Evolutionary conservation across 2,888 invertebrate genomes (phyloP).

Genomic region (Sphaerolaimus hirsutus): DNA sequence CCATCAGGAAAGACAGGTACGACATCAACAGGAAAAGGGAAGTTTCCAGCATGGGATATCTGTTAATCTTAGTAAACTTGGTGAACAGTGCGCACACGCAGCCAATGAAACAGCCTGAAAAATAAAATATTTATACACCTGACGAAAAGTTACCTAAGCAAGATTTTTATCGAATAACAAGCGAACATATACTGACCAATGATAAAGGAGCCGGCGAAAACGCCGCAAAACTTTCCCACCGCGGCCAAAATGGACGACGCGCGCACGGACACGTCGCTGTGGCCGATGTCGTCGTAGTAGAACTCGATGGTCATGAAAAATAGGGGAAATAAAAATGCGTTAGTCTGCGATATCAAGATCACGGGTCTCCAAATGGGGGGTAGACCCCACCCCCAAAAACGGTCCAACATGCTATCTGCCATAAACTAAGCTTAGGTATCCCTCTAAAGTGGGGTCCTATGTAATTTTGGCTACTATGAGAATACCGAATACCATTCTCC

Average conservation of each 20-base stretch:
- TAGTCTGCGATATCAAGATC: too few species aligned
- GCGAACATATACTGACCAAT: neutral
- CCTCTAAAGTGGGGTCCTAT: too few species aligned
- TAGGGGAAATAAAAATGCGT: neutral
- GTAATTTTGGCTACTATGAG: too few species aligned
- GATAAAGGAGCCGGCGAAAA: conserved; percentile 59
- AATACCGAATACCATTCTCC: too few species aligned
- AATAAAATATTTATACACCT: neutral
- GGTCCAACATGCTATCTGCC: too few species aligned
- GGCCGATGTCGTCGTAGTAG: too few species aligned
- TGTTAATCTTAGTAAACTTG: conserved; percentile 34
- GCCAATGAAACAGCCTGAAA: conserved; percentile 34
- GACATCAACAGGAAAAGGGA: conserved; percentile 91
- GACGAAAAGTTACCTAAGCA: neutral
- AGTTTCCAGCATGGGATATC: conserved; percentile 79
- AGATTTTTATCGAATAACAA: neutral
- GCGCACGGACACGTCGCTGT: too few species aligned
- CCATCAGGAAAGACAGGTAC: conserved; percentile 81
- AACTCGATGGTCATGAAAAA: neutral
- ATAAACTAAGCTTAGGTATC: too few species aligned
- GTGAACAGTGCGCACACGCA: conserved; percentile 64
- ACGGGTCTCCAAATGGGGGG: too few species aligned
- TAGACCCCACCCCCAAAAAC: too few species aligned
- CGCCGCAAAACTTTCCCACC: conserved; percentile 65
- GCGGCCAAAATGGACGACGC: conserved; percentile 37